Evolutionary conservation across 2,113 vertebrate species (phyloP).

Genomic region (Psammodynastes pulverulentus): DNA sequence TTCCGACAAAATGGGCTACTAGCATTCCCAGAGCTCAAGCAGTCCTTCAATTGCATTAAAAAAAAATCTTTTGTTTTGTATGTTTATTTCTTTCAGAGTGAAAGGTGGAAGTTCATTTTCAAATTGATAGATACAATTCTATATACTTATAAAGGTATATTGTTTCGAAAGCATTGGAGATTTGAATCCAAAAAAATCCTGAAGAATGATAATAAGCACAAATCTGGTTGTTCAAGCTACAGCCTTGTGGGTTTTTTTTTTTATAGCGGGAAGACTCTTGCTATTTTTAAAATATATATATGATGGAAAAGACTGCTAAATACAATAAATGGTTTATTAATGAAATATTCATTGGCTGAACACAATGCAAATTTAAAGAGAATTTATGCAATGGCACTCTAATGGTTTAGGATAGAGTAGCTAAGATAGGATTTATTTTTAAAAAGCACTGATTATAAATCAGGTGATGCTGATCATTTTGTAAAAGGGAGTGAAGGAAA

Average conservation of each 20-base stretch:
- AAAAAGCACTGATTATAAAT: neutral
- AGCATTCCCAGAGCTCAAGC: neutral
- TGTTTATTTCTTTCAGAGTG: neutral
- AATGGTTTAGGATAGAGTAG: neutral
- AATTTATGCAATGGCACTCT: neutral
- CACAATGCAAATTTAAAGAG: neutral
- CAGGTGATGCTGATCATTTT: neutral
- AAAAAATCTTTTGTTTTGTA: neutral
- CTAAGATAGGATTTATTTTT: neutral
- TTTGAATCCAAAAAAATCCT: neutral
- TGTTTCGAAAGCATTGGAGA: neutral
- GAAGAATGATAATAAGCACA: neutral
- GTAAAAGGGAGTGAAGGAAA: neutral
- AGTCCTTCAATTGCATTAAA: neutral
- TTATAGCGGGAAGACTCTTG: neutral
- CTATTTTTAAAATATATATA: neutral
- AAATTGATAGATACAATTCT: neutral
- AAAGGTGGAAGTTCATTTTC: neutral
- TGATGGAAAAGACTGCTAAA: neutral
- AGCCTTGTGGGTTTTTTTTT: neutral
- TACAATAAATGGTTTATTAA: neutral
- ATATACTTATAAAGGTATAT: neutral
- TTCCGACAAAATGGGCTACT: neutral
- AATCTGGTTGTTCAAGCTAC: neutral
- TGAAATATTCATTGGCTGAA: neutral